These are phyloP conservation scores for Camarhynchus parvulus DNA, from an alignment of 2,113 vertebrate genomes.

Conservation along the genomic window DNA sequence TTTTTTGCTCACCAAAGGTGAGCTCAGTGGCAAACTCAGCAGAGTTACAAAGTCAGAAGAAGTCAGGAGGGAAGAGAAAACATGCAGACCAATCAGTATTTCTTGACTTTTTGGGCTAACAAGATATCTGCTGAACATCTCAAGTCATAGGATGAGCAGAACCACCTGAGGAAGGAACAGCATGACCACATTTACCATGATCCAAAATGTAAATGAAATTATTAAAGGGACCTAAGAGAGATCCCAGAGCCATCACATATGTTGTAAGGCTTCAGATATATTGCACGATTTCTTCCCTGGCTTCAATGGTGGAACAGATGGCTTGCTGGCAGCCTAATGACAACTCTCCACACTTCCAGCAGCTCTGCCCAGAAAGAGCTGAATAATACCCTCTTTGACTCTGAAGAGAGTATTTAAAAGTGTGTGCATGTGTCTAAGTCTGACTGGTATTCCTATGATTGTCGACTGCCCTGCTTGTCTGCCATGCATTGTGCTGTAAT, in stretches of 20 bases:
- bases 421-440: background rate
- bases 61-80: background rate
- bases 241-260: background rate
- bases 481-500: conserved; percentile 25
- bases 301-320: background rate
- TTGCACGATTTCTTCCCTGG: background rate
- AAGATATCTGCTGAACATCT: background rate
- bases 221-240: background rate
- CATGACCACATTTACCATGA: background rate
- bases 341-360: background rate
- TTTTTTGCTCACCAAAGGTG: background rate
- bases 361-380: background rate
- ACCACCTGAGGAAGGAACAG: background rate
- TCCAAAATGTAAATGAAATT: background rate
- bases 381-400: background rate
- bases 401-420: conserved; percentile 8
- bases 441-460: background rate
- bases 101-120: background rate
- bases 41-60: background rate
- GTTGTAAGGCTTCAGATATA: background rate
- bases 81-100: background rate
- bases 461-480: background rate
- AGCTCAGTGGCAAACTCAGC: background rate
- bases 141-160: background rate
- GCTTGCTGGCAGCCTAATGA: background rate